Evolutionary conservation across 2,113 vertebrate genomes (phyloP).

Genomic region (Barnardius zonarius): DNA sequence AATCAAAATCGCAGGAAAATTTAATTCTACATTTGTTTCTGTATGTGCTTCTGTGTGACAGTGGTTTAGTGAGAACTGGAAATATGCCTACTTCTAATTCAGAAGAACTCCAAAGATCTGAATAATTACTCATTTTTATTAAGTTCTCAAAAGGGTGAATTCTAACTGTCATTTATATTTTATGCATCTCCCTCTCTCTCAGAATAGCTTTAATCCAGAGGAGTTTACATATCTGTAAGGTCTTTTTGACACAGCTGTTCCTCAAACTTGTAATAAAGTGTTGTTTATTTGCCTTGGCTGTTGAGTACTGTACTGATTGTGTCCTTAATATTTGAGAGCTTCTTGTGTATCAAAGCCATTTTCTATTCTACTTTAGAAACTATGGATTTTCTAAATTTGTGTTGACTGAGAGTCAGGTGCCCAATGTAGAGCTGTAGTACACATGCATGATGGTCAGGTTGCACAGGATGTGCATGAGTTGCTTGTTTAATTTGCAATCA

Average conservation of each 20-base stretch:
- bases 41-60: background rate
- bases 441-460: background rate
- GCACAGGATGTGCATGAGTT: background rate
- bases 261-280: background rate
- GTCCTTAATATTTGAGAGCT: background rate
- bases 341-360: background rate
- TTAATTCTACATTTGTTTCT: background rate
- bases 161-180: background rate
- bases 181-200: background rate
- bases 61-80: background rate
- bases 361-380: background rate
- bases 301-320: background rate
- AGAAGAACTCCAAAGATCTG: background rate
- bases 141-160: background rate
- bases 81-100: background rate
- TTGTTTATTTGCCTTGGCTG: background rate
- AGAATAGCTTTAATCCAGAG: background rate
- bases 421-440: background rate
- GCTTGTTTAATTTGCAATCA: background rate
- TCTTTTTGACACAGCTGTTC: background rate
- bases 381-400: background rate
- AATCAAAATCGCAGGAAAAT: background rate
- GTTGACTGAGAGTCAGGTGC: background rate
- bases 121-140: background rate
- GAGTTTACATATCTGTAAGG: background rate